Conservation (phyloP, 2,888 invertebrate species). For the Oscheius onirici region DNA sequence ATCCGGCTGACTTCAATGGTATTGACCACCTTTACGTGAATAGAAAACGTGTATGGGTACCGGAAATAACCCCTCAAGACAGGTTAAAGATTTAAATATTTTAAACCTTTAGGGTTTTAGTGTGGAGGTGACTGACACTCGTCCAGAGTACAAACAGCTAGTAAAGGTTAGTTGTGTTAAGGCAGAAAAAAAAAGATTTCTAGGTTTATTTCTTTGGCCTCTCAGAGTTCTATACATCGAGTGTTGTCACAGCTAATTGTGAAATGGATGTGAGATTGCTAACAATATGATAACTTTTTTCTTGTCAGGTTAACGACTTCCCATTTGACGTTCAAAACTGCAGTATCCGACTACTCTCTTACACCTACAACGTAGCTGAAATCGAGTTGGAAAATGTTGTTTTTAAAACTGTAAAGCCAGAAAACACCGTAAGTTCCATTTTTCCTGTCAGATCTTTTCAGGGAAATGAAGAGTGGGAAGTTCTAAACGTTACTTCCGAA, state of each 20-base stretch:
- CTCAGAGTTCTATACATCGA: slow-evolving; percentile 3
- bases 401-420: slow-evolving; percentile 1
- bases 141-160: slow-evolving; percentile 22
- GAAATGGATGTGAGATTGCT: slow-evolving; percentile 16
- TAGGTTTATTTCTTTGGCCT: not conserved
- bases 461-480: slow-evolving; percentile 32
- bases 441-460: not conserved
- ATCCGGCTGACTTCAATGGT: not conserved
- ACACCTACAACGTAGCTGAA: slow-evolving; percentile 9
- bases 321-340: slow-evolving; percentile 28
- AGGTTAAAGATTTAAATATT: slow-evolving; percentile 1
- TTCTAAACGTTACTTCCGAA: not conserved
- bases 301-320: slow-evolving; percentile 20
- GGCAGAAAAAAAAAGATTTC: not conserved
- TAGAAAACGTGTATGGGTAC: slow-evolving; percentile 21
- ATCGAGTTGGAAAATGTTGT: not conserved
- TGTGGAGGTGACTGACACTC: slow-evolving; percentile 21
- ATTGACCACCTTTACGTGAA: slow-evolving; percentile 24
- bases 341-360: slow-evolving; percentile 7
- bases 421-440: not conserved
- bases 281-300: not conserved
- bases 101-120: not conserved
- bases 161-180: slow-evolving; percentile 7
- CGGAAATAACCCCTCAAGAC: slow-evolving; percentile 23
- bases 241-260: slow-evolving; percentile 17